Evolutionary conservation across 2,113 vertebrate genomes (phyloP), one percentile per base, ranked within the genome.

Genomic region (Lophius piscatorius): DNA sequence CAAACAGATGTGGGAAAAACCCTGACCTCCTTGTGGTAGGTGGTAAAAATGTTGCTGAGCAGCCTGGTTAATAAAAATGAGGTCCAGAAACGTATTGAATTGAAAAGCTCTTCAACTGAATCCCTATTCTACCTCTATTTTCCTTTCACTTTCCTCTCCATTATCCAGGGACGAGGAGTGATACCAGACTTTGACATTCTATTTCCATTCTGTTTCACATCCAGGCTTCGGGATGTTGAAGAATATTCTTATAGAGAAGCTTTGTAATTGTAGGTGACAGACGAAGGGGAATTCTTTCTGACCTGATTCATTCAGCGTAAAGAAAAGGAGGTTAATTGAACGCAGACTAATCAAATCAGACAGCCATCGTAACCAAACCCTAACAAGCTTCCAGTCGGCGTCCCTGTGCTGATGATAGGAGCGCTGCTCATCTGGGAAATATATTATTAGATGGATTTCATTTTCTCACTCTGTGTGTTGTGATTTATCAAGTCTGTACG

Each of bases 261-360:
- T 67, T 38, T 29, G 35, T 65, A 62, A 74, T 65, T 59, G 42
- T 35, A 52, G 50, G 45, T 78, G 66, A 74, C 64, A 63, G 74
- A 67, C 57, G 60, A 74, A 60, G 35, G 61, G 62, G 65, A 40
- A 46, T 59, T 78, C 57, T 63, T 67, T 74, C 63, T 68, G 35
- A 31, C 50, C 16, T 18, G 48, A 66, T 63, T 71, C 65, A 31
- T 48, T 34, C 54, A 18, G 26, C 59, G 52, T 63, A 56, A 23
- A 74, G 66, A 65, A 67, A 24, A 46, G 39, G 41, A 11, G 13
- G 18, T 52, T 71, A 68, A 80, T 52, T 68, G 62, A 80, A 67
- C 52, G 57, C 31, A 47, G 38, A 18, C 52, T 77, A 69, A 80
- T 78, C 63, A 54, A 62, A 75, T 80, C 70, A 68, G 63, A 73